Evolutionary conservation across 2,797 vertebrate species (phyloP), one percentile per base, ranked within the genome.

Genomic region (Macrochelys suwanniensis): DNA sequence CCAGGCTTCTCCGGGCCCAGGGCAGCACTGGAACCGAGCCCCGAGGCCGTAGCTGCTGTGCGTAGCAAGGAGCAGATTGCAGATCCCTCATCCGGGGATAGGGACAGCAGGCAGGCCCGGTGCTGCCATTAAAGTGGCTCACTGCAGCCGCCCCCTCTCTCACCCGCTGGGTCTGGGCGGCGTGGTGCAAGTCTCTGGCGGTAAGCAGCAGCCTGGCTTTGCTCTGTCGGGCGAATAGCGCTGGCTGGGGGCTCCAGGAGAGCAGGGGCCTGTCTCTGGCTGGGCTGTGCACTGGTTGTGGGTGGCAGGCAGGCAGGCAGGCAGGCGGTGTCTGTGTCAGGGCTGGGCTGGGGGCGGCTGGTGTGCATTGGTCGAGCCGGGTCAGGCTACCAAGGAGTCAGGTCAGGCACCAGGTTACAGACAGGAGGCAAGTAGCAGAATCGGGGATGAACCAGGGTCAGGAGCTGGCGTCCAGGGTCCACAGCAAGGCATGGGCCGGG

Each of bases 41-140:
- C 71, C 23, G 12, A 15, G 71, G 71, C 28, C 21, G 1, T 16
- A 25, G n/a, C 51, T 2, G 11, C 7, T 16, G 25, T 26, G 7
- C 4, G 78, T 15, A 2, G 3, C 17, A 4, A 11, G 77, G 61
- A 50, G 53, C 53, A 26, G n/a, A 25, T 10, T 10, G 15, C 56
- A 45, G 71, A 7, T 23, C 31, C 28, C 31, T 33, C 59, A 16
- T 31, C 33, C 8, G 28, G 59, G 31, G 31, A 61, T 7, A 61
- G n/a, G n/a, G 47, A 54, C 47, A 33, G 25, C 5, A 37, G 82
- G 50, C 59, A 37, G 76, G n/a, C 19, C 51, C 11, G 59, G 17
- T 19, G 74, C 57, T 31, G 17, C 49, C 0, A 0, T 3, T 1
- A 21, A 76, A 74, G 54, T 45, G 17, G 23, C 56, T 33, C n/a